Evolutionary conservation across 2,797 vertebrate species (phyloP).

Genomic region (Kryptopterus vitreolus): DNA sequence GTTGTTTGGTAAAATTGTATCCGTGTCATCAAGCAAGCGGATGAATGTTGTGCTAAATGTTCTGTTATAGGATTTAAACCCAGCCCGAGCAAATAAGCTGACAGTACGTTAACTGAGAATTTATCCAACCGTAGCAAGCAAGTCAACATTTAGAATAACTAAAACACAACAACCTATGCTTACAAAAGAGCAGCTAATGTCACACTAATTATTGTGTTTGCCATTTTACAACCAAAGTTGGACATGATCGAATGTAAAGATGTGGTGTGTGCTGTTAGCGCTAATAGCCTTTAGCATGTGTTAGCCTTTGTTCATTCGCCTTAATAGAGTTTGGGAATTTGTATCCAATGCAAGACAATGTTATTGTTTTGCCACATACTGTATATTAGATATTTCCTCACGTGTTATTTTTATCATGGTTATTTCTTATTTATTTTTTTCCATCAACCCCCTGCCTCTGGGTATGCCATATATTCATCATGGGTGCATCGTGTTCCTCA

Average conservation of each 20-base stretch:
- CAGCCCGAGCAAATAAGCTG: background rate
- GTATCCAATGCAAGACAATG: background rate
- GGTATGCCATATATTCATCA: background rate
- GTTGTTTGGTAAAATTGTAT: background rate
- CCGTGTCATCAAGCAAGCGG: background rate
- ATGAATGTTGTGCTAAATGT: background rate
- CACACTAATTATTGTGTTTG: background rate
- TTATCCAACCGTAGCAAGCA: background rate
- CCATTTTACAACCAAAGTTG: background rate
- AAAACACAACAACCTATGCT: background rate
- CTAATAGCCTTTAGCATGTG: background rate
- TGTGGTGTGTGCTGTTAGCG: background rate
- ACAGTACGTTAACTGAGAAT: no score
- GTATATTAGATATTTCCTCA: background rate
- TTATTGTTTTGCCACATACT: background rate
- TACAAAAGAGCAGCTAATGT: background rate
- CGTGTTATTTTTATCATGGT: background rate
- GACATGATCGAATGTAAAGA: background rate
- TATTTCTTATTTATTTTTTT: slow-evolving; percentile 7
- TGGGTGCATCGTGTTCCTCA: background rate
- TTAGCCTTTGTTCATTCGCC: background rate
- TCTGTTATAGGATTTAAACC: no score
- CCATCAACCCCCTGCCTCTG: background rate
- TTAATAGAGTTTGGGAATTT: background rate
- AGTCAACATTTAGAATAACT: background rate